These are phyloP conservation scores for Scomberomorus guttatus DNA, from an alignment of 2,797 vertebrate species.

Conservation along the genomic window DNA sequence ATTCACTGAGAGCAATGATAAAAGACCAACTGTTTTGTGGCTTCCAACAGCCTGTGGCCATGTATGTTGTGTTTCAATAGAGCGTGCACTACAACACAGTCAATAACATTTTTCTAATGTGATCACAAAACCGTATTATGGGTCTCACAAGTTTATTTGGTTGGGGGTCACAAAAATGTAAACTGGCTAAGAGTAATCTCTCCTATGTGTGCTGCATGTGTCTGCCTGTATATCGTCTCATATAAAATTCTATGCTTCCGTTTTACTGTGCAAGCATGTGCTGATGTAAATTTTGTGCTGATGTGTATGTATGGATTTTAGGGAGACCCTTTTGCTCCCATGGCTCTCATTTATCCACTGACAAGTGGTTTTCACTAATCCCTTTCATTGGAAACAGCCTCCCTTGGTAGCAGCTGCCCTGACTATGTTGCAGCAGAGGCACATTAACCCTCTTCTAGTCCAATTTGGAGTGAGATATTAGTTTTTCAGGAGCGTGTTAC, in stretches of 20 bases:
- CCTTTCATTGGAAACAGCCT: slow-evolving; percentile 62
- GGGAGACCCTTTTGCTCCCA: slow-evolving; percentile 46
- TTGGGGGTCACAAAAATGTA: too few species aligned
- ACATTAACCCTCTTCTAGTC: slow-evolving; percentile 29
- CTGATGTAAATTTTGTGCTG: slow-evolving; percentile 8
- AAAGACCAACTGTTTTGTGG: slow-evolving; percentile 2
- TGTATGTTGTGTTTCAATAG: too few species aligned
- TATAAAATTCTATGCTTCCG: too few species aligned
- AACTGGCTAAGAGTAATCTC: not conserved
- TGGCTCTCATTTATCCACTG: slow-evolving; percentile 63
- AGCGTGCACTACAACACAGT: not conserved
- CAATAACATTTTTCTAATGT: not conserved
- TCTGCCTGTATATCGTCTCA: slow-evolving; percentile 1
- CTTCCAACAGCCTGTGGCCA: too few species aligned
- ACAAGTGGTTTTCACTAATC: slow-evolving; percentile 75
- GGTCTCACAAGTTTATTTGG: not conserved
- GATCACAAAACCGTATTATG: not conserved
- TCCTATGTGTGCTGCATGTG: not conserved
- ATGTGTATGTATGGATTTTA: slow-evolving; percentile 2
- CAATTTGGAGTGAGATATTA: slow-evolving; percentile 24
- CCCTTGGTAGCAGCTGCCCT: slow-evolving; percentile 64
- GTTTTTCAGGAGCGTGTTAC: slow-evolving; percentile 19
- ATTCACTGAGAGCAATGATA: not conserved
- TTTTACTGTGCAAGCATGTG: slow-evolving; percentile 18
- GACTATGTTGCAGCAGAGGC: slow-evolving; percentile 43